These are phyloP conservation scores for Lysandra coridon DNA, from an alignment of 2,888 invertebrate genomes.

Conservation along the genomic window DNA sequence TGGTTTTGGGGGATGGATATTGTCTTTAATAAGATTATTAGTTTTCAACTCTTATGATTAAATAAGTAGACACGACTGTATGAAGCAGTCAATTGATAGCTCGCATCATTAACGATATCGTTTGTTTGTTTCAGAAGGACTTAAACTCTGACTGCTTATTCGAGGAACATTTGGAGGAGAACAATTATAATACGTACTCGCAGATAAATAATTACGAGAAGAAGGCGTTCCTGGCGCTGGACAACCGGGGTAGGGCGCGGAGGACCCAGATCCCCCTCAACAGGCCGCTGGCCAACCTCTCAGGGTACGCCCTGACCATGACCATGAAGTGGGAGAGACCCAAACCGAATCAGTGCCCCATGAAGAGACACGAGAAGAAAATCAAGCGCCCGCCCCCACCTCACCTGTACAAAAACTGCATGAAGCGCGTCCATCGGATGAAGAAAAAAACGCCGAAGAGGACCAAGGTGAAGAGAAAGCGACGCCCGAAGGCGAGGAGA, in stretches of 20 bases:
- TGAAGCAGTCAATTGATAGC: neutral
- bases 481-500: constrained; percentile 79
- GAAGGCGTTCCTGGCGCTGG: constrained; percentile 89
- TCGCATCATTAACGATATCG: neutral
- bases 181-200: constrained; percentile 93
- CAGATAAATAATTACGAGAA: constrained; percentile 81
- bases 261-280: constrained; percentile 85
- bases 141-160: constrained; percentile 89
- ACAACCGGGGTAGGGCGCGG: constrained; percentile 86
- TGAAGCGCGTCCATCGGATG: constrained; percentile 73
- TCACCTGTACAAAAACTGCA: constrained; percentile 71
- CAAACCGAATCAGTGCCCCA: constrained; percentile 62
- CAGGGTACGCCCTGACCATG: constrained; percentile 86
- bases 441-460: constrained; percentile 75
- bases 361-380: constrained; percentile 68
- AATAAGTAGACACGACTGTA: neutral
- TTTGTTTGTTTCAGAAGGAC: constrained; percentile 87
- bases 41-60: neutral
- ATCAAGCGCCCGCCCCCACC: constrained; percentile 68
- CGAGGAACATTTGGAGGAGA: constrained; percentile 91
- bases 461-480: constrained; percentile 65
- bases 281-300: constrained; percentile 85
- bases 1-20: neutral
- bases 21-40: neutral
- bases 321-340: constrained; percentile 65